Evolutionary conservation across 2,113 vertebrate species (phyloP), one percentile per base, ranked within the genome.

Genomic region (Capreolus pygargus): DNA sequence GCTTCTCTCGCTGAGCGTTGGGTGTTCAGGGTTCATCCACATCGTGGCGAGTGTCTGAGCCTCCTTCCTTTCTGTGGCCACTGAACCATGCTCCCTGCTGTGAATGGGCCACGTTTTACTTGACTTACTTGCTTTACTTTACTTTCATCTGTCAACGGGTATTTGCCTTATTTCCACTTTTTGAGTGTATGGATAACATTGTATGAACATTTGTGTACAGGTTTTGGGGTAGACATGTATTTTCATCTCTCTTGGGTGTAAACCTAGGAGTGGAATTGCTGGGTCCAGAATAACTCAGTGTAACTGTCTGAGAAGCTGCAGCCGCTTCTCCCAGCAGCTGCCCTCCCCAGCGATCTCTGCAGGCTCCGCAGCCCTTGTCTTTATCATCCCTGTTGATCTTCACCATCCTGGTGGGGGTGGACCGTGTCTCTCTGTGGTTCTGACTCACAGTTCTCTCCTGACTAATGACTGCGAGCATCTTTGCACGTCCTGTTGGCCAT

Each of bases 381-480:
- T 7, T 2, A 13, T 7, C 30, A 28, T 12, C 28, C 64, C 54
- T 13, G 45, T 4, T 6, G 57, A n/a, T 23, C n/a, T 7, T 4
- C 8, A 58, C 14, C 23, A 0, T 13, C 14, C 60, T 4, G 7
- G 30, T 4, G 50, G 3, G 21, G 23, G 13, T 54, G 15, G 27
- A 6, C 25, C 4, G 7, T 1, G 7, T 47, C 47, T 39, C 15
- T 3, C 23, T 19, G 88, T 21, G 36, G 39, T 17, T 76, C 39
- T 43, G 81, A 78, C 14, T 12, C 21, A 25, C 19, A 4, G 19
- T 33, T 45, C 45, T 19, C 47, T 16, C 3, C 5, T 27, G 28
- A n/a, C 21, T 28, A 9, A 13, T 1, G 33, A 9, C 3, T 0
- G 13, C 1, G 2, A 11, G 14, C 0, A 0, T 30, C 70, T 76